Evolutionary conservation across 2,113 vertebrate species (phyloP).

Genomic region (Ahaetulla prasina): DNA sequence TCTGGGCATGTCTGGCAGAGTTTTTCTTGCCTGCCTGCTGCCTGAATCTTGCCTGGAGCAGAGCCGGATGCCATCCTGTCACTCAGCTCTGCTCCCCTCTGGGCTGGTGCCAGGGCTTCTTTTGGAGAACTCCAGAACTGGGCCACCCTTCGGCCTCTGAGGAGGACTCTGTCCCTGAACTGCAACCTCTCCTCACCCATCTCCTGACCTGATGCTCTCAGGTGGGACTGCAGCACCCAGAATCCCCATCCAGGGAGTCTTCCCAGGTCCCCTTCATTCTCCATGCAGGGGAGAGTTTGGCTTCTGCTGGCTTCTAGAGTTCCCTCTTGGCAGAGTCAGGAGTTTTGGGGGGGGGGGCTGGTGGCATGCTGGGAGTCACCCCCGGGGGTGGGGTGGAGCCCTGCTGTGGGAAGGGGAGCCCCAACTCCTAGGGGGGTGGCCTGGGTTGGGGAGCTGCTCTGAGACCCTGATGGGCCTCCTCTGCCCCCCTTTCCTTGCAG

Average conservation of each 20-base stretch:
- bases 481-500: slow-evolving; percentile 61
- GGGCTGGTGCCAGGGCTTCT: background rate
- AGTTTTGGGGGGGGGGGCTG: too few species aligned
- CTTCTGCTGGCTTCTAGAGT: background rate
- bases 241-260: background rate
- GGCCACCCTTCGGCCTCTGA: background rate
- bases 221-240: background rate
- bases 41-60: background rate
- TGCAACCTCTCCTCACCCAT: background rate
- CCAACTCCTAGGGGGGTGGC: background rate
- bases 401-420: background rate
- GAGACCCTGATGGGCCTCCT: background rate
- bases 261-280: background rate
- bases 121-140: background rate
- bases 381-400: background rate
- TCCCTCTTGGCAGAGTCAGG: background rate
- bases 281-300: background rate
- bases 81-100: background rate
- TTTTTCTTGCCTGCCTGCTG: background rate
- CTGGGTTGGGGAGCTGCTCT: background rate
- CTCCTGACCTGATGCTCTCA: background rate
- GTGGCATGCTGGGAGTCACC: background rate
- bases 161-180: background rate
- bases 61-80: too few species aligned
- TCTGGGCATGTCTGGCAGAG: background rate